A percentile compares a stretch with the other conserved stretches of the same genome.
phyloP scores from a whole-genome alignment of 2,888 invertebrate genomes.

The Mimumesa dahlbomi region DNA sequence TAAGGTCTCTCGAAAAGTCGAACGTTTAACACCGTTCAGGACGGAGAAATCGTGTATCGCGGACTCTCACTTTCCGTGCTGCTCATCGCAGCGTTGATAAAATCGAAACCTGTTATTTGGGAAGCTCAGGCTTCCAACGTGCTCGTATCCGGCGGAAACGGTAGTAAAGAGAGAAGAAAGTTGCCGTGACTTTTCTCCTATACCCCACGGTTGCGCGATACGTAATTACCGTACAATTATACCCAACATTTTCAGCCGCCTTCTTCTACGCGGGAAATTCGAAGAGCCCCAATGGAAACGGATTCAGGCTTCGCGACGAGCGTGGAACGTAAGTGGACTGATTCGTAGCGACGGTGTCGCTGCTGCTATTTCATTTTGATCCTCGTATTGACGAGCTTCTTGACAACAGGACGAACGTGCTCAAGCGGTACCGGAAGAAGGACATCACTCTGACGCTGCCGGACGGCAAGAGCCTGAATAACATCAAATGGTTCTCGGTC shows the following conservation, averaged over 20 bases:
- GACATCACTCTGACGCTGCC: slow-evolving; percentile 92
- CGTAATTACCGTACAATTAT: too few relatives aligned
- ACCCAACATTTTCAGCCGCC: slow-evolving; percentile 87
- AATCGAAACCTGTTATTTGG: slow-evolving; percentile 16
- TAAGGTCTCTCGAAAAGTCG: background rate
- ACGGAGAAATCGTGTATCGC: slow-evolving; percentile 12
- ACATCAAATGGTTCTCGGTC: slow-evolving; percentile 93
- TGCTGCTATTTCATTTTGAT: too few relatives aligned
- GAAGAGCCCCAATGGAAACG: slow-evolving; percentile 85
- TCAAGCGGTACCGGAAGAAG: slow-evolving; percentile 90
- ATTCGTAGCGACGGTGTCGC: too few relatives aligned
- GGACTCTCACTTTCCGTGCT: slow-evolving; percentile 41
- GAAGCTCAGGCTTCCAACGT: slow-evolving; percentile 8
- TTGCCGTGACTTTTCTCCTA: too few relatives aligned
- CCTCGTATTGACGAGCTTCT: too few relatives aligned
- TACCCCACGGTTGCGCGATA: too few relatives aligned
- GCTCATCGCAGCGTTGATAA: slow-evolving; percentile 13
- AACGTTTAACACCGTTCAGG: background rate
- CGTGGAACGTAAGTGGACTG: slow-evolving; percentile 85
- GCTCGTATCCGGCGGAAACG: too few relatives aligned
- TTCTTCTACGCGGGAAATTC: slow-evolving; percentile 93
- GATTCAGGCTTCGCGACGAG: slow-evolving; percentile 90
- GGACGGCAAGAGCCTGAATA: slow-evolving; percentile 91
- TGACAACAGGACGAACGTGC: slow-evolving; percentile 84
- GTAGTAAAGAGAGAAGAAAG: too few relatives aligned